Evolutionary conservation across 2,797 vertebrate genomes (phyloP).

Genomic region (Acanthopagrus latus): DNA sequence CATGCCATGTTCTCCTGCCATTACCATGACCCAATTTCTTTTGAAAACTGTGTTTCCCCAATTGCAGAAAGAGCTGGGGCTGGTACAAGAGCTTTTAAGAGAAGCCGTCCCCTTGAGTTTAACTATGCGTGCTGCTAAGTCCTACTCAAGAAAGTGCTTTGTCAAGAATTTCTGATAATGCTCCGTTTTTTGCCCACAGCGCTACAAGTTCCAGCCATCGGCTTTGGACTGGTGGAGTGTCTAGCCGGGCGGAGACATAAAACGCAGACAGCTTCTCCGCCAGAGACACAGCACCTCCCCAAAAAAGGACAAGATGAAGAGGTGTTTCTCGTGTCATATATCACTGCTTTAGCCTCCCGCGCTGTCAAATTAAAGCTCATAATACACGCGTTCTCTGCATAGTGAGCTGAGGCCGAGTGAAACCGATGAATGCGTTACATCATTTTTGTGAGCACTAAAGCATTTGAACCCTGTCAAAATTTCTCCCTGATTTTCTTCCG

Average conservation of each 20-base stretch:
- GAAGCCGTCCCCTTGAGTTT: constrained; percentile 80
- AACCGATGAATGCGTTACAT: constrained; percentile 19
- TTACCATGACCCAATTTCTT: constrained; percentile 81
- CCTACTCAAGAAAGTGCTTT: constrained; percentile 78
- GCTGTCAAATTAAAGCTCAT: constrained; percentile 26
- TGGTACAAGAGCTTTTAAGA: constrained; percentile 79
- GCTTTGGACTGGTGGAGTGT: constrained; percentile 51
- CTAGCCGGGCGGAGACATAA: constrained; percentile 40
- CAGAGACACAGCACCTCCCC: constrained; percentile 34
- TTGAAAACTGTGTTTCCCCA: constrained; percentile 76
- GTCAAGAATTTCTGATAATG: constrained; percentile 78
- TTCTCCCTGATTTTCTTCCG: constrained; percentile 29
- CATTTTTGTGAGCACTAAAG: constrained; percentile 10
- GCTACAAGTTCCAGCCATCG: constrained; percentile 53
- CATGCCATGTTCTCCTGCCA: constrained; percentile 76
- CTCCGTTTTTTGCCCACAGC: constrained; percentile 62
- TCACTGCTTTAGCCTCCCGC: background rate
- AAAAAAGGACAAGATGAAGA: constrained; percentile 23
- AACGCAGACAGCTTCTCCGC: constrained; percentile 42
- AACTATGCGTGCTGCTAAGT: constrained; percentile 76
- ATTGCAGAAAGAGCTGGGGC: constrained; percentile 69
- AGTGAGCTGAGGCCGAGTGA: constrained; percentile 19
- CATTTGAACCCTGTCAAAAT: constrained; percentile 40
- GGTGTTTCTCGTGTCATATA: constrained; percentile 20
- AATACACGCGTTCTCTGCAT: constrained; percentile 6